These are phyloP conservation scores for Aphis gossypii DNA, from an alignment of 1,140 invertebrate species.

Conservation along the genomic window DNA sequence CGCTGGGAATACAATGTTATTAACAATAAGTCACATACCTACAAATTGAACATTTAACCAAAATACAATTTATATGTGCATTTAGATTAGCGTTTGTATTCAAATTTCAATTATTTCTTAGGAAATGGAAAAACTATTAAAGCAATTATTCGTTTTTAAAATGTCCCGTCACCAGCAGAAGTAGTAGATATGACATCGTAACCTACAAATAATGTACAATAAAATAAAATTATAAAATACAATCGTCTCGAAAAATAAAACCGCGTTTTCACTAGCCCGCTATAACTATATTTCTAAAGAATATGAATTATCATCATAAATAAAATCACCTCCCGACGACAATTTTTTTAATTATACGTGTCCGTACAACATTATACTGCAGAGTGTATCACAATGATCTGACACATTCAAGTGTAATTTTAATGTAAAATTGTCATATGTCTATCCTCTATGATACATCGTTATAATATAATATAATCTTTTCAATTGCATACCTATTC, in stretches of 20 bases:
- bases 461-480: neutral
- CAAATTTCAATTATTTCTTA: neutral
- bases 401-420: too few species aligned
- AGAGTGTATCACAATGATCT: too few species aligned
- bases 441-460: too few species aligned
- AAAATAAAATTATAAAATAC: neutral
- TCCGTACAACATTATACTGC: neutral
- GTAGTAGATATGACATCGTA: neutral
- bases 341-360: slow-evolving; percentile 3
- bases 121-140: neutral
- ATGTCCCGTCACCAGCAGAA: neutral
- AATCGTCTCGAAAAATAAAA: neutral
- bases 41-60: neutral
- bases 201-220: neutral
- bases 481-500: neutral
- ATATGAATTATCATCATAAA: neutral
- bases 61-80: neutral
- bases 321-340: neutral
- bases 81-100: neutral
- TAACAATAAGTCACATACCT: neutral
- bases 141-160: neutral
- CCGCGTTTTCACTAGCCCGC: neutral
- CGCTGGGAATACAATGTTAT: neutral
- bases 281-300: neutral
- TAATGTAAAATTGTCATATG: too few species aligned